Base-by-base conservation (phyloP, 2,797 vertebrate genomes). In the Cynopterus sphinx region DNA sequence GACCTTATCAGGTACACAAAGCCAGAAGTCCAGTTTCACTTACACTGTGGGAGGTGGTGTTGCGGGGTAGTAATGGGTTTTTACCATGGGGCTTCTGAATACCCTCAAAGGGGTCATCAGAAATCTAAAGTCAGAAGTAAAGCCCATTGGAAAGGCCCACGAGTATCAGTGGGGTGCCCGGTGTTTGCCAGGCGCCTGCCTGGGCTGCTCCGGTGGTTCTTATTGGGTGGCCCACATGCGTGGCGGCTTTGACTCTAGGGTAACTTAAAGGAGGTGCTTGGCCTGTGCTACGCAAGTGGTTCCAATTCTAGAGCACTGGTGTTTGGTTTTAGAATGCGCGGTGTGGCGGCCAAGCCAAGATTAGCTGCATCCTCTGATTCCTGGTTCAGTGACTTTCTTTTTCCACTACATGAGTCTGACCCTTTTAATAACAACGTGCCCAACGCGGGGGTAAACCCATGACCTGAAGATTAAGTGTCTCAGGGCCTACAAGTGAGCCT, bases 341-440 rank as follows among this genome's bases (percentile, higher is more conserved):
- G 85, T 82, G 70, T 36, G 24, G 46, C 41, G 82, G 95, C 97
- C 93, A 95, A 95, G 85, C 51, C 39, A 57, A 91, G 97, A 96
- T 97, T 94, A 97, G 96, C 92, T 94, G 90, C 65, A 61, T 90
- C 82, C 73, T 78, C 51, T 93, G 85, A 84, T 77, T 97, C 90
- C 81, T 71, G 85, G 96, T 82, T 65, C 87, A 75, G 31, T 92
- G 96, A 86, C 92, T 93, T 94, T 95, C 81, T 96, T 97, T 97
- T 97, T 96, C 96, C 96, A 97, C 95, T 96, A 88, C 96, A 92
- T 96, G 94, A 97, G 93, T 95, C 96, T 96, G 95, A 89, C 61
- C 78, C 82, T 86, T 95, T 94, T 75, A 79, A 94, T 81, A 95
- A 92, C 90, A 84, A 46, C 33, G 82, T 86, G 63, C 85, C 90